These are phyloP conservation scores for Tapera naevia DNA, from an alignment of 2,797 vertebrate genomes.

Conservation along the genomic window DNA sequence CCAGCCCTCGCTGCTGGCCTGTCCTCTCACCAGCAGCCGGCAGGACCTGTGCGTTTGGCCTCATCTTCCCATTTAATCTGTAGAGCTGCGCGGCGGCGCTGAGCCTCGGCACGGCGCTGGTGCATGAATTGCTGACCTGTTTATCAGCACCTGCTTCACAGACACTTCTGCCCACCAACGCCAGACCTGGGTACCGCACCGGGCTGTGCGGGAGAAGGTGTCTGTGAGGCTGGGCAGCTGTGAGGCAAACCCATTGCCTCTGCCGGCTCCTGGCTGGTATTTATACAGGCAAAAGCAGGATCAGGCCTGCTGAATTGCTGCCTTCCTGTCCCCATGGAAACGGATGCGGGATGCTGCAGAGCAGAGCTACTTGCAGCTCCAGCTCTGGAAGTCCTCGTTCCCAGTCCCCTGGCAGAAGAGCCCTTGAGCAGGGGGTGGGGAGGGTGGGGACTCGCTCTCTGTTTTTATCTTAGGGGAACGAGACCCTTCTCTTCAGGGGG, in stretches of 20 bases:
- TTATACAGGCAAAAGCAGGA: background rate
- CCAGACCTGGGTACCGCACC: background rate
- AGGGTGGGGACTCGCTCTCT: background rate
- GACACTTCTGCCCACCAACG: background rate
- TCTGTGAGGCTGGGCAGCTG: rapidly evolving
- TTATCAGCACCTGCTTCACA: slow-evolving; percentile 62
- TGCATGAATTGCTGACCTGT: slow-evolving; percentile 51
- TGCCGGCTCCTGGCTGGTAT: background rate
- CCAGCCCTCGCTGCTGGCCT: background rate
- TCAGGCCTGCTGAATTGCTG: background rate
- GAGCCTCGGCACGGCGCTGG: background rate
- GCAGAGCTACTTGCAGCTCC: background rate
- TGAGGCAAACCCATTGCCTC: rapidly evolving
- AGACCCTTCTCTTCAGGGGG: slow-evolving; percentile 64
- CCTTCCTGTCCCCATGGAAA: slow-evolving; percentile 65
- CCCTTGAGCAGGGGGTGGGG: background rate
- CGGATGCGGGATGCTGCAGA: slow-evolving; percentile 30
- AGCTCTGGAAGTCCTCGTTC: background rate
- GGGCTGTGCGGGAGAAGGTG: rapidly evolving
- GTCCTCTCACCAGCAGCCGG: rapidly evolving
- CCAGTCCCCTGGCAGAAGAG: background rate
- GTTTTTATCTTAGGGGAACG: background rate
- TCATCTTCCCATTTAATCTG: rapidly evolving
- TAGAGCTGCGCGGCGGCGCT: background rate
- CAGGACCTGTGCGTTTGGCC: background rate